Conservation (phyloP, 2,888 invertebrate genomes). For the Sminthurinus aureus region DNA sequence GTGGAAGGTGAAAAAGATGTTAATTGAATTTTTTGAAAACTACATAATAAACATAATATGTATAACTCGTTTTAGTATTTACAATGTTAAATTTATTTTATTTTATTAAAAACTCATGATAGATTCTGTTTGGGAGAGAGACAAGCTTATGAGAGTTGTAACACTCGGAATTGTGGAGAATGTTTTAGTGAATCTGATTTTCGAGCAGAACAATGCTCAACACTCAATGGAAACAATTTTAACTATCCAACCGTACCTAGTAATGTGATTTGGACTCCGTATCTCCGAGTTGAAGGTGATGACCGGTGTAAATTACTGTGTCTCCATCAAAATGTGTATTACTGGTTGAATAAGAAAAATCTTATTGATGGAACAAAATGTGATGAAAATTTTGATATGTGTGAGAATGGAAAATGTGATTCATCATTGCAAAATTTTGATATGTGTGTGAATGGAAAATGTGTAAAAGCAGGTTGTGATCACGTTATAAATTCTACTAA, state of each 20-base stretch:
- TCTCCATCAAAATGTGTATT: not conserved
- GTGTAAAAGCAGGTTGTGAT: conserved; percentile 4
- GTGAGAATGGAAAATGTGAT: not conserved
- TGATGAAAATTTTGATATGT: conserved; percentile 1
- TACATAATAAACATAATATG: too few species aligned
- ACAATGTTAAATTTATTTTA: not conserved
- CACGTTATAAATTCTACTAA: not conserved
- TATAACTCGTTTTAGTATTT: not conserved
- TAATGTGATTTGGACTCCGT: not conserved
- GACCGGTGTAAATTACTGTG: not conserved
- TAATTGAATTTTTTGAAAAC: not conserved
- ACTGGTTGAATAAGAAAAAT: not conserved
- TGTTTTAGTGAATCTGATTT: not conserved
- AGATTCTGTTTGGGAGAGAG: not conserved
- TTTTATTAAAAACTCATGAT: not conserved
- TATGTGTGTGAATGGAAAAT: not conserved
- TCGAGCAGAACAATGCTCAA: not conserved
- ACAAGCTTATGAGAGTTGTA: not conserved
- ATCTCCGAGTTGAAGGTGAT: not conserved
- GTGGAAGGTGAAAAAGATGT: not conserved
- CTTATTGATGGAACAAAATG: not conserved
- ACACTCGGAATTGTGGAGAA: not conserved
- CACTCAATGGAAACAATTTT: conserved; percentile 6
- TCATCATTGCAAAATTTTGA: not conserved
- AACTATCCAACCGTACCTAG: not conserved